phyloP scores from a whole-genome alignment of 1,140 invertebrate genomes.

The Chrysoperla carnea region DNA sequence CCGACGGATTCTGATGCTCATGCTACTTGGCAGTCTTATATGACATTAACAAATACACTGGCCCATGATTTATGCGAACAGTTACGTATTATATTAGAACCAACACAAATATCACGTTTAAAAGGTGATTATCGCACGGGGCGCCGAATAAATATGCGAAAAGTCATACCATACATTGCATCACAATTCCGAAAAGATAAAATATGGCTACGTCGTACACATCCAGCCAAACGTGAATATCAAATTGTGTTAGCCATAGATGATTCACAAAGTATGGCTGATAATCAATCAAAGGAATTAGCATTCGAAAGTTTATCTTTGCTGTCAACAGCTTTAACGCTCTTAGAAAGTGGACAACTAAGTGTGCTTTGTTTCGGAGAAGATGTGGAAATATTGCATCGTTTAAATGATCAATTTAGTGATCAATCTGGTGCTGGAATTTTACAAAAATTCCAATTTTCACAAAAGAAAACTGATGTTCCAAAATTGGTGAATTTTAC shows the following conservation, averaged over 20 bases:
- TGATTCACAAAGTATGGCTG: conserved; percentile 86
- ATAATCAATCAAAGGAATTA: conserved; percentile 77
- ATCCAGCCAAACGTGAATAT: conserved; percentile 90
- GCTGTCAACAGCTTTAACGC: conserved; percentile 73
- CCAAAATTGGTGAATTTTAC: conserved; percentile 63
- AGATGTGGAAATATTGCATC: conserved; percentile 61
- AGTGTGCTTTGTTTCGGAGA: conserved; percentile 89
- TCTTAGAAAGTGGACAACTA: conserved; percentile 87
- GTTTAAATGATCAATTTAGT: conserved; percentile 70
- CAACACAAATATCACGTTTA: conserved; percentile 77
- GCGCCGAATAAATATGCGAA: conserved; percentile 94
- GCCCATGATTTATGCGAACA: conserved; percentile 88
- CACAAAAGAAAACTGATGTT: conserved; percentile 65
- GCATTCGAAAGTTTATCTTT: conserved; percentile 89
- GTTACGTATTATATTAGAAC: conserved; percentile 83
- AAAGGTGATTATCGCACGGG: conserved; percentile 91
- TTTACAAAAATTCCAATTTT: conserved; percentile 59
- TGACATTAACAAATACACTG: conserved; percentile 39
- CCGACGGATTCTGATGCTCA: conserved; percentile 29
- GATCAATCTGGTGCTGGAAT: conserved; percentile 63
- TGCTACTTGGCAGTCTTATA: conserved; percentile 34
- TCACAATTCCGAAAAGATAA: conserved; percentile 98
- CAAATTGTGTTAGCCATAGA: conserved; percentile 94
- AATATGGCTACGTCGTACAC: conserved; percentile 93
- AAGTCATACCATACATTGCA: conserved; percentile 95